phyloP scores from a whole-genome alignment of 2,113 vertebrate species.

The Toxotes chatareus region DNA sequence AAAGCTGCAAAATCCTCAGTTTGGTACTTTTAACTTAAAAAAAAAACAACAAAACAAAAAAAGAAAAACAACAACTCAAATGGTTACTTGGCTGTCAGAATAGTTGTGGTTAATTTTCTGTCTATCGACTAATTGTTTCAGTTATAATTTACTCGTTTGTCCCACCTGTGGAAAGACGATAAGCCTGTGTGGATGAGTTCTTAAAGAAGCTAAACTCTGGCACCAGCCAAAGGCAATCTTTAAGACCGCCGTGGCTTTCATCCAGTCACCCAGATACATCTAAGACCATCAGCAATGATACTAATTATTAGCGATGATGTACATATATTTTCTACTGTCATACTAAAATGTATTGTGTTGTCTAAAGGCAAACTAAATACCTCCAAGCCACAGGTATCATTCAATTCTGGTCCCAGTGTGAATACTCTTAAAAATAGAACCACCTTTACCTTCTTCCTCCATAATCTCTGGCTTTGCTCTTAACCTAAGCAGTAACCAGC shows the following conservation, averaged over 20 bases:
- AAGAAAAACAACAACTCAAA: no score
- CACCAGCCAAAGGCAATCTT: not conserved
- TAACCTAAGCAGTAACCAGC: constrained; percentile 31
- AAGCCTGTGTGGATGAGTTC: not conserved
- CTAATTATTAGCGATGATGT: not conserved
- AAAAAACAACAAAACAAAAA: no score
- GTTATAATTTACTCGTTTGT: not conserved
- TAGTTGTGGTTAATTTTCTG: no score
- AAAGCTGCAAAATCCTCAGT: not conserved
- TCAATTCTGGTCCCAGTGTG: constrained; percentile 9
- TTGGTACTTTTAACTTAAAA: not conserved
- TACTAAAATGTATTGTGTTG: not conserved
- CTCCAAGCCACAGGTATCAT: not conserved
- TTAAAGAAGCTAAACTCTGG: not conserved
- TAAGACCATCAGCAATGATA: not conserved
- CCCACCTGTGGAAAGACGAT: not conserved
- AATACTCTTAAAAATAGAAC: constrained; percentile 60
- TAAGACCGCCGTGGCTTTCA: not conserved
- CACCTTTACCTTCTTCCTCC: constrained; percentile 34
- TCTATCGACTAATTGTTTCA: not conserved
- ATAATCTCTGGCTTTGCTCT: constrained; percentile 61
- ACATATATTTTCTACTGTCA: not conserved
- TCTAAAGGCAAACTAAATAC: not conserved
- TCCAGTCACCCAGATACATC: no score
- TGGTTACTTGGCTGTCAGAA: no score